phyloP scores from a whole-genome alignment of 2,797 vertebrate genomes.

The Myotis myotis region DNA sequence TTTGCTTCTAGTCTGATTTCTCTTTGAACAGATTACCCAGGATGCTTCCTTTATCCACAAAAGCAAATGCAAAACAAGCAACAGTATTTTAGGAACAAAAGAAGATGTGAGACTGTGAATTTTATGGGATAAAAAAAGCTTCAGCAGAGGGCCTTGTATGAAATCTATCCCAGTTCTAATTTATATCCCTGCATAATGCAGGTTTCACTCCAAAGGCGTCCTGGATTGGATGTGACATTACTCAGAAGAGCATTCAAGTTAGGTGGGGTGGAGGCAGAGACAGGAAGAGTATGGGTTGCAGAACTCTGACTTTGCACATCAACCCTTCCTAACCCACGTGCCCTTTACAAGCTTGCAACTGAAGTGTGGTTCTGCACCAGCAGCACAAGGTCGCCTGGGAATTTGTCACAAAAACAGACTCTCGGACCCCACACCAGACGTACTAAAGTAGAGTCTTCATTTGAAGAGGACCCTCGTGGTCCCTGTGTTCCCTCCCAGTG shows the following conservation, averaged over 20 bases:
- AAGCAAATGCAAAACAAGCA: conserved; percentile 44
- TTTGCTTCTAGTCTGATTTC: conserved; percentile 61
- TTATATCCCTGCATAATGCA: neutral
- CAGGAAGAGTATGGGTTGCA: neutral
- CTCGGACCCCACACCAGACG: neutral
- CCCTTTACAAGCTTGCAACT: neutral
- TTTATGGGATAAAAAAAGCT: neutral
- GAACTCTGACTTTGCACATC: neutral
- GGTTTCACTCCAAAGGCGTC: neutral
- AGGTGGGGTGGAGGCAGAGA: neutral
- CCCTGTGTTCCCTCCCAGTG: fast-evolving
- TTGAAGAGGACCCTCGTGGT: neutral
- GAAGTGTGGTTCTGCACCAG: neutral
- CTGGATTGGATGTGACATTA: neutral
- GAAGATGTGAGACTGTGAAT: neutral
- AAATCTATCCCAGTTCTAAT: neutral
- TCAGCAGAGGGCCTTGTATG: neutral
- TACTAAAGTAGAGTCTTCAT: neutral
- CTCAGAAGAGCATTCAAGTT: neutral
- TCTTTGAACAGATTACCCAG: neutral
- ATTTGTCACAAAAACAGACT: neutral
- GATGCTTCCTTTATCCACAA: conserved; percentile 38
- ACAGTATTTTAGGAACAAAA: conserved; percentile 46
- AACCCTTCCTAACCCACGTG: no score
- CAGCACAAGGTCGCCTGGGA: neutral